phyloP scores from a whole-genome alignment of 2,797 vertebrate species.

The Melopsittacus undulatus region DNA sequence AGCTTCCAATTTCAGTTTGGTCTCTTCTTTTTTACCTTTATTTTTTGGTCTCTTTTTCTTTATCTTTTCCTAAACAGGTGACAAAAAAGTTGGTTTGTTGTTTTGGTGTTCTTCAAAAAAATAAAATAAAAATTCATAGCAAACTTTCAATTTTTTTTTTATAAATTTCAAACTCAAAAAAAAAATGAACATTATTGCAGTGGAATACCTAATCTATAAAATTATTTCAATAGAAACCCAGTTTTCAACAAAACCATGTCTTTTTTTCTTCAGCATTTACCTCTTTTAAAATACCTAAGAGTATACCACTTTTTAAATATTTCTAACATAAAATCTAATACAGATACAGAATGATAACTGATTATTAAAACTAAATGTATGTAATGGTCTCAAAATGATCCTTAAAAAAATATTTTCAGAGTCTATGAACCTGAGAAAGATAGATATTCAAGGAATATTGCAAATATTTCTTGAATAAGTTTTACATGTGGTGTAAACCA shows the following conservation, averaged over 20 bases:
- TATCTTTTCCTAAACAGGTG: neutral
- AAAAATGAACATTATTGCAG: neutral
- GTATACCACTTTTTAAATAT: neutral
- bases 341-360: neutral
- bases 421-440: neutral
- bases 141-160: neutral
- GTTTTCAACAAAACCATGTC: neutral
- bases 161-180: neutral
- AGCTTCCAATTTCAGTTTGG: neutral
- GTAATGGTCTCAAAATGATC: neutral
- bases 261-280: neutral
- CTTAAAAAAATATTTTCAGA: neutral
- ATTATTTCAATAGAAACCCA: neutral
- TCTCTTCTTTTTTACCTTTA: neutral
- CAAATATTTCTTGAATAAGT: neutral
- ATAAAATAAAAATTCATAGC: neutral
- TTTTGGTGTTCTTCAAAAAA: neutral
- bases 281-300: neutral
- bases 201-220: neutral
- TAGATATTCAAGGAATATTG: neutral
- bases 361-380: neutral
- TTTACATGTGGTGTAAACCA: neutral
- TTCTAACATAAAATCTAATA: neutral
- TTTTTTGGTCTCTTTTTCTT: neutral
- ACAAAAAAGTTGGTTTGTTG: rapidly evolving